Evolutionary conservation across 2,797 vertebrate species (phyloP), one percentile per base, ranked within the genome.

Genomic region (Buceros bicornis): DNA sequence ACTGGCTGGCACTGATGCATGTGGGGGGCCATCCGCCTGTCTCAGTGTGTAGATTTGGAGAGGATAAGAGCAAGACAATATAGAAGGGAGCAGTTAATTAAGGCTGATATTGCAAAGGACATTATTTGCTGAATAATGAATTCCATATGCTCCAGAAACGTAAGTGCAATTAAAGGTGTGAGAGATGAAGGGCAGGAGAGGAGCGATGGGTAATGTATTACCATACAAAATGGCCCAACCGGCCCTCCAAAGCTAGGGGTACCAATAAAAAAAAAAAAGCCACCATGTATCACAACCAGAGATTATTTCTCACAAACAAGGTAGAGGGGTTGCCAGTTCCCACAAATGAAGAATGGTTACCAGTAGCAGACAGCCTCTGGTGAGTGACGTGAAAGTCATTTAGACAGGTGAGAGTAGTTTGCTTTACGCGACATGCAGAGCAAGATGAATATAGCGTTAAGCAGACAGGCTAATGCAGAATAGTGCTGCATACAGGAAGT

Each of bases 121-220:
- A 83, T 95, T 97, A 96, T 98, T 98, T 98, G 97, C 96, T 96
- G 97, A 97, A 97, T 98, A 98, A 98, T 96, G 96, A 98, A 97
- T 98, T 98, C 95, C 91, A 79, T 37, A 92, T 87, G 93, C 96
- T 92, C 93, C 92, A 91, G 95, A 93, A 97, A 97, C 97, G 82
- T 54, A 89, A 97, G 94, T 48, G 84, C 96, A 97, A 97, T 98
- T 97, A 98, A 97, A 97, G 91, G 96, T 97, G 93, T 62, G 86
- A 90, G 91, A 58, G 83, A 96, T 33, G 94, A 90, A 93, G 94
- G 93, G 86, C 84, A 64, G 91, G 47, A 81, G 70, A 82, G 64
- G 54, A 89, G 62, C 16, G 1, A 43, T 58, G 74, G 78, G 71
- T 80, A 88, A 70, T 31, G 48, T 26, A 69, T 47, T 73, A 92